Evolutionary conservation across 2,888 invertebrate genomes (phyloP).

Genomic region (Epicampocera succincta): DNA sequence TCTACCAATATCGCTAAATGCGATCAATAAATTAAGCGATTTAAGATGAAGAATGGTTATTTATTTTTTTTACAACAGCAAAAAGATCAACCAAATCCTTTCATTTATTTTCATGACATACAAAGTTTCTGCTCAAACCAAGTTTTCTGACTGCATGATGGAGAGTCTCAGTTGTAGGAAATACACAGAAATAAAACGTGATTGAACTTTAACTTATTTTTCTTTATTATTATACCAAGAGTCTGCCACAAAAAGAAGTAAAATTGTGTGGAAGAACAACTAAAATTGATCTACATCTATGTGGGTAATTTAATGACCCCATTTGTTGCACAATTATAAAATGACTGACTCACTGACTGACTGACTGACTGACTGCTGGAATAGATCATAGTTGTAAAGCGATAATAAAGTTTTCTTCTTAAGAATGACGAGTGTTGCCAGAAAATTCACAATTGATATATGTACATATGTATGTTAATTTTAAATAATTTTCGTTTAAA

Average conservation of each 20-base stretch:
- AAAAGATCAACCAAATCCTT: constrained; percentile 37
- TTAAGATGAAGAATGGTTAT: constrained; percentile 51
- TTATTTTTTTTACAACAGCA: constrained; percentile 17
- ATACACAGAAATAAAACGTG: constrained; percentile 43
- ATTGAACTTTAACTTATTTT: constrained; percentile 62
- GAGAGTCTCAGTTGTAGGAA: background rate
- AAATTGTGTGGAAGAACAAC: constrained; percentile 4
- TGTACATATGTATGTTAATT: too few relatives aligned
- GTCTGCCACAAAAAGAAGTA: constrained; percentile 1
- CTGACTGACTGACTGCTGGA: constrained; percentile 1
- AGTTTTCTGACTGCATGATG: background rate
- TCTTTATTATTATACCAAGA: constrained; percentile 15
- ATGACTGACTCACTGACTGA: constrained; percentile 11
- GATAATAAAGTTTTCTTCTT: background rate
- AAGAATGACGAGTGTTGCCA: background rate
- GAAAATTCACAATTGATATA: background rate
- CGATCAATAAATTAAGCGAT: constrained; percentile 60
- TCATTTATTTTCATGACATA: constrained; percentile 17
- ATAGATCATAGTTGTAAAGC: constrained; percentile 12
- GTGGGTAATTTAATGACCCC: constrained; percentile 52
- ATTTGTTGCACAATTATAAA: constrained; percentile 49
- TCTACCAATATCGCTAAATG: constrained; percentile 42
- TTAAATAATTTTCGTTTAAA: too few relatives aligned
- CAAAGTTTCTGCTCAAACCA: background rate
- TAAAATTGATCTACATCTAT: constrained; percentile 53